Evolutionary conservation across 2,888 invertebrate genomes (phyloP).

Genomic region (Notodonta dromedarius): DNA sequence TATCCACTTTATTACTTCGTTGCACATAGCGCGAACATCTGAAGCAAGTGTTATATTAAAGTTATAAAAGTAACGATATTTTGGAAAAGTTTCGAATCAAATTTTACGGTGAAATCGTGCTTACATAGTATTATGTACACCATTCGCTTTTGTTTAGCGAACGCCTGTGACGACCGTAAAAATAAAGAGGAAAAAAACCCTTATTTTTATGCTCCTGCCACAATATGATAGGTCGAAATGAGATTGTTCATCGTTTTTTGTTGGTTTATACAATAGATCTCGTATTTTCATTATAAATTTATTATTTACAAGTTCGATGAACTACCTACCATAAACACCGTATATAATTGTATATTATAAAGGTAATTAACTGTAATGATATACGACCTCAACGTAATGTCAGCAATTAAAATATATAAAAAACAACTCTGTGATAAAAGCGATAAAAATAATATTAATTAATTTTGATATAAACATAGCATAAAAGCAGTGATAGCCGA

Average conservation of each 20-base stretch:
- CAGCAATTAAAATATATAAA: too few relatives aligned
- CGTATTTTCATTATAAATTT: constrained; percentile 29
- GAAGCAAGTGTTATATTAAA: constrained; percentile 14
- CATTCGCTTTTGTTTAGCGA: constrained; percentile 31
- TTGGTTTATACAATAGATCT: constrained; percentile 15
- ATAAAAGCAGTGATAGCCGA: too few relatives aligned
- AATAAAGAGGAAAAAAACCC: constrained; percentile 26
- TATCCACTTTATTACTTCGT: constrained; percentile 29
- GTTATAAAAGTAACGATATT: constrained; percentile 15
- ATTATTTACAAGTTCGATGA: too few relatives aligned
- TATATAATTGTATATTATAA: background rate
- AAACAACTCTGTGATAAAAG: too few relatives aligned
- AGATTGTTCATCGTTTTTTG: constrained; percentile 25
- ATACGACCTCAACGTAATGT: too few relatives aligned
- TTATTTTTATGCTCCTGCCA: constrained; percentile 29
- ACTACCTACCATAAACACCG: too few relatives aligned
- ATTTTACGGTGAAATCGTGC: constrained; percentile 20
- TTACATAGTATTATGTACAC: constrained; percentile 14
- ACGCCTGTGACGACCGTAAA: constrained; percentile 26
- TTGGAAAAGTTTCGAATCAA: constrained; percentile 13
- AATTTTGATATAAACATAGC: too few relatives aligned
- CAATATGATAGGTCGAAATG: constrained; percentile 33
- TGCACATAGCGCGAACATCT: constrained; percentile 21
- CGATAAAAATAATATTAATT: too few relatives aligned
- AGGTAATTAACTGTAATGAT: background rate